Conservation (phyloP, 2,888 invertebrate genomes). For the Drosophila prolongata region DNA sequence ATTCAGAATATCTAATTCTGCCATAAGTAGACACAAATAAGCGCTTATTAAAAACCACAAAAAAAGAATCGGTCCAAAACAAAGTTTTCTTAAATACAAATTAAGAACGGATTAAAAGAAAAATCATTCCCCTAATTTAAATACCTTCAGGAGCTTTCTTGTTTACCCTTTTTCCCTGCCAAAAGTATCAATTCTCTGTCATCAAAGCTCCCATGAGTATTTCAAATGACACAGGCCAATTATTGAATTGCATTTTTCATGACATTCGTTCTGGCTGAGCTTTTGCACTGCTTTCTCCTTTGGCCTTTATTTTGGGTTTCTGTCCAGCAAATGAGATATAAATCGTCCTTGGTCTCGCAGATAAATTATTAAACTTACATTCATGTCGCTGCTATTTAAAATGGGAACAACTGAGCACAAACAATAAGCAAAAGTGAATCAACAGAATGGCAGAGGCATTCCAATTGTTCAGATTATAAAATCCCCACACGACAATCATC, state of each 20-base stretch:
- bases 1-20: not conserved
- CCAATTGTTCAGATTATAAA: slow-evolving; percentile 76
- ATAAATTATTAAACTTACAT: slow-evolving; percentile 65
- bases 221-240: slow-evolving; percentile 51
- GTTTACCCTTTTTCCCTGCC: not conserved
- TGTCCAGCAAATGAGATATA: not conserved
- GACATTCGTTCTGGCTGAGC: slow-evolving; percentile 38
- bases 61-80: not conserved
- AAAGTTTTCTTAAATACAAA: no score
- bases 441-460: slow-evolving; percentile 58
- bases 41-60: no score
- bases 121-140: no score
- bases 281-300: slow-evolving; percentile 7
- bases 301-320: slow-evolving; percentile 7
- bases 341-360: slow-evolving; percentile 55
- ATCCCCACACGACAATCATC: slow-evolving; percentile 62
- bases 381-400: slow-evolving; percentile 42
- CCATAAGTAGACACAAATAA: no score
- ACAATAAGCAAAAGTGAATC: slow-evolving; percentile 67
- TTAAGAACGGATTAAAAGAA: no score
- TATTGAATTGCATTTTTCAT: slow-evolving; percentile 58
- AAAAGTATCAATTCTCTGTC: not conserved
- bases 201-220: slow-evolving; percentile 1
- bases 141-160: not conserved
- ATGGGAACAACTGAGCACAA: slow-evolving; percentile 12